Conservation (phyloP, 35 echinoderm and acorn worm species). For the Lytechinus variegatus region DNA sequence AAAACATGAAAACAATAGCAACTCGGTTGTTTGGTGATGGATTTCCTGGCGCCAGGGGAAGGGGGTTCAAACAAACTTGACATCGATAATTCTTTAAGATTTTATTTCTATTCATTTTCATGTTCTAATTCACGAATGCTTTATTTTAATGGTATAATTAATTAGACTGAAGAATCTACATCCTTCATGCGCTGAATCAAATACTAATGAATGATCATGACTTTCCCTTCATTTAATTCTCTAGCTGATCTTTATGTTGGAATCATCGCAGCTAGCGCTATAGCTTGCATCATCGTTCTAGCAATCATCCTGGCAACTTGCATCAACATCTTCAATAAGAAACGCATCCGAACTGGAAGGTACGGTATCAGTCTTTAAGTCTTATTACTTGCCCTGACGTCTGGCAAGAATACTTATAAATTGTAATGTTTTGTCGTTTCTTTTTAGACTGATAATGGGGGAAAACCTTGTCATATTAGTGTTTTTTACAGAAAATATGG, state of each 20-base stretch:
- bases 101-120: neutral
- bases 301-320: slow-evolving; percentile 20
- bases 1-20: too few relatives aligned
- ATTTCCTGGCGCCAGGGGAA: too few relatives aligned
- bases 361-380: neutral
- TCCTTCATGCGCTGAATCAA: neutral
- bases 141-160: too few relatives aligned
- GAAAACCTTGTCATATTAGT: neutral
- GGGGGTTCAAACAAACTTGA: too few relatives aligned
- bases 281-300: slow-evolving; percentile 36
- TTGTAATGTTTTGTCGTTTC: too few relatives aligned
- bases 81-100: too few relatives aligned
- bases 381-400: too few relatives aligned
- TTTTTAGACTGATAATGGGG: too few relatives aligned
- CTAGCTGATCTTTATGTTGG: slow-evolving; percentile 28
- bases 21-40: too few relatives aligned
- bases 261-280: slow-evolving; percentile 29
- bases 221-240: neutral
- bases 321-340: slow-evolving; percentile 39
- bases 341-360: slow-evolving; percentile 19
- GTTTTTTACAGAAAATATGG: too few relatives aligned
- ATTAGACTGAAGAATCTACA: neutral
- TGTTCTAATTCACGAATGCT: neutral
- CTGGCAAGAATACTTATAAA: too few relatives aligned
- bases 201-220: neutral